Evolutionary conservation across 2,797 vertebrate genomes (phyloP).

Genomic region (Phalloptychus januarius): DNA sequence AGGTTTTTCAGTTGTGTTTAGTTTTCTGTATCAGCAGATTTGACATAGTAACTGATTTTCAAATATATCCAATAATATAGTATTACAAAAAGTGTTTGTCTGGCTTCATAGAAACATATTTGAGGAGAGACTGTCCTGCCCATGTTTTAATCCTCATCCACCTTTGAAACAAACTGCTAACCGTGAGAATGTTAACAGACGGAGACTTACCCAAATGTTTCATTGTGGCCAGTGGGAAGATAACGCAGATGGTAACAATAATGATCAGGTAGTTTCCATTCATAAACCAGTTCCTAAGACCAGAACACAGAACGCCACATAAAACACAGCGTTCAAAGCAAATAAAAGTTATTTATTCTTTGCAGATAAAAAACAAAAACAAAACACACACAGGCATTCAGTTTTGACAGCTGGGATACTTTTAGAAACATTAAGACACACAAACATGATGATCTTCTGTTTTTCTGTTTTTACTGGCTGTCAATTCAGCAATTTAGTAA

Average conservation of each 20-base stretch:
- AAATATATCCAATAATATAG: no score
- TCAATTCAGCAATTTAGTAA: not conserved
- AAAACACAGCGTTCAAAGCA: not conserved
- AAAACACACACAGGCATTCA: not conserved
- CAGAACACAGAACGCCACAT: constrained; percentile 19
- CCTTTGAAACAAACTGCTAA: not conserved
- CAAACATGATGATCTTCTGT: not conserved
- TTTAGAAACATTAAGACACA: not conserved
- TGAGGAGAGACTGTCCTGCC: not conserved
- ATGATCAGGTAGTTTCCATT: constrained; percentile 92
- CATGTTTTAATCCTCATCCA: not conserved
- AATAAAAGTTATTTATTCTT: not conserved
- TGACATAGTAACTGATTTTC: not conserved
- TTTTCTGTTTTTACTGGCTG: not conserved
- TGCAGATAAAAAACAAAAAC: not conserved
- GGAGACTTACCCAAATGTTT: constrained; percentile 89
- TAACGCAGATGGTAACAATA: constrained; percentile 85
- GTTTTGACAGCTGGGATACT: not conserved
- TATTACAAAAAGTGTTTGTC: not conserved
- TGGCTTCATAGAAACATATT: not conserved
- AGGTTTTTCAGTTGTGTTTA: not conserved
- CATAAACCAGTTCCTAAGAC: constrained; percentile 88
- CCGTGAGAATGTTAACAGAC: not conserved
- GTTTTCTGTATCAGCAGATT: not conserved
- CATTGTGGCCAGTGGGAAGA: constrained; percentile 92